Evolutionary conservation across 1,140 invertebrate species (phyloP).

Genomic region (Magallana angulata): DNA sequence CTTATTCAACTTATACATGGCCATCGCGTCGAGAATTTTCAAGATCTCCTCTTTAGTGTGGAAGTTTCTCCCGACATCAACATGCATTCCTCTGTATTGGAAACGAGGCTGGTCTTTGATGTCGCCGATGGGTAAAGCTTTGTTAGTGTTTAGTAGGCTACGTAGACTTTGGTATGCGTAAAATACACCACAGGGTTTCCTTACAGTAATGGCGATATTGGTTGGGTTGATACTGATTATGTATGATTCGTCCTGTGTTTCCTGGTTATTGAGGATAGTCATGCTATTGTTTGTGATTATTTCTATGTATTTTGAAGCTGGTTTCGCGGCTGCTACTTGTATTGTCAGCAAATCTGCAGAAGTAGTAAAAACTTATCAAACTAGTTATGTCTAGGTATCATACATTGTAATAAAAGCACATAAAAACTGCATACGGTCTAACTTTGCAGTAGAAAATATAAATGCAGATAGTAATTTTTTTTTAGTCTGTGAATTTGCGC

Average conservation of each 20-base stretch:
- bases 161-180: slow-evolving; percentile 67
- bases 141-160: slow-evolving; percentile 50
- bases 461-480: background rate
- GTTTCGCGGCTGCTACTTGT: slow-evolving; percentile 10
- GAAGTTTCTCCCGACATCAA: slow-evolving; percentile 77
- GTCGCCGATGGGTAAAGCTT: slow-evolving; percentile 49
- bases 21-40: slow-evolving; percentile 73
- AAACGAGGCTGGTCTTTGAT: slow-evolving; percentile 70
- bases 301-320: slow-evolving; percentile 31
- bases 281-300: slow-evolving; percentile 42
- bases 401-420: no score
- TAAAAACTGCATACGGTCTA: no score
- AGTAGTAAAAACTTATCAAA: background rate
- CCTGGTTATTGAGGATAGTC: slow-evolving; percentile 10
- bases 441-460: no score
- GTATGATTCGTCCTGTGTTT: slow-evolving; percentile 59
- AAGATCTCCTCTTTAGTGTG: slow-evolving; percentile 68
- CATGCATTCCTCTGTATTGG: slow-evolving; percentile 73
- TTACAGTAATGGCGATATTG: slow-evolving; percentile 56
- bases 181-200: slow-evolving; percentile 57
- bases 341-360: slow-evolving; percentile 35
- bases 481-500: background rate
- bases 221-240: slow-evolving; percentile 50
- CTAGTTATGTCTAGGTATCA: background rate
- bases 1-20: slow-evolving; percentile 74